These are phyloP conservation scores for Orchestia grillus DNA, from an alignment of 1,140 invertebrate genomes.

Conservation along the genomic window DNA sequence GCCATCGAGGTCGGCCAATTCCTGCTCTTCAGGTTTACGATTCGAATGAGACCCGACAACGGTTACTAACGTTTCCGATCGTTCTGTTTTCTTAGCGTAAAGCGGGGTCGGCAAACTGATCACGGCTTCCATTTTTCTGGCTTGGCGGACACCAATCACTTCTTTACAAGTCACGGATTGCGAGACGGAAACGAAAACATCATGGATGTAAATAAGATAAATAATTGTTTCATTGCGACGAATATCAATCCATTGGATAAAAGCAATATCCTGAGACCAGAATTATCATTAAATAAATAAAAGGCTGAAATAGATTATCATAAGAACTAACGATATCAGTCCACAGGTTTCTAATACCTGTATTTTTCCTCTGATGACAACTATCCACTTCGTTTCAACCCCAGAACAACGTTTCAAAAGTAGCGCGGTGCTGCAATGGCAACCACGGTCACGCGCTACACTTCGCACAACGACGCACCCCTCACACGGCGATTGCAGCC, in stretches of 20 bases:
- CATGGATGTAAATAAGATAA: not conserved
- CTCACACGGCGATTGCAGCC: not conserved
- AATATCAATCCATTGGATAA: not conserved
- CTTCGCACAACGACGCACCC: not conserved
- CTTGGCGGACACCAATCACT: not conserved
- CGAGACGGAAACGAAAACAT: not conserved
- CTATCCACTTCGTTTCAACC: not conserved
- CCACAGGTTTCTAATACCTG: not conserved
- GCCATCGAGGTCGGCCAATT: no score
- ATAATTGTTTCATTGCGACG: not conserved
- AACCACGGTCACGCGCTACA: not conserved
- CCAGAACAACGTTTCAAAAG: not conserved
- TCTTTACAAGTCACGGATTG: not conserved
- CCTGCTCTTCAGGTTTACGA: not conserved
- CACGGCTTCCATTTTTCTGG: not conserved
- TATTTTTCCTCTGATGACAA: not conserved
- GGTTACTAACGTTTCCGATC: not conserved
- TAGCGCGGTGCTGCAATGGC: not conserved
- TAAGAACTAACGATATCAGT: not conserved
- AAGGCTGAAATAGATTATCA: not conserved
- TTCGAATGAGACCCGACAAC: constrained; percentile 6
- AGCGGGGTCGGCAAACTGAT: not conserved
- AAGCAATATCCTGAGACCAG: not conserved
- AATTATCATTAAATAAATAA: not conserved
- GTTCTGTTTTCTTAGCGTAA: constrained; percentile 7